Evolutionary conservation across 1,140 invertebrate species (phyloP).

Genomic region (Hycleus phaleratus): DNA sequence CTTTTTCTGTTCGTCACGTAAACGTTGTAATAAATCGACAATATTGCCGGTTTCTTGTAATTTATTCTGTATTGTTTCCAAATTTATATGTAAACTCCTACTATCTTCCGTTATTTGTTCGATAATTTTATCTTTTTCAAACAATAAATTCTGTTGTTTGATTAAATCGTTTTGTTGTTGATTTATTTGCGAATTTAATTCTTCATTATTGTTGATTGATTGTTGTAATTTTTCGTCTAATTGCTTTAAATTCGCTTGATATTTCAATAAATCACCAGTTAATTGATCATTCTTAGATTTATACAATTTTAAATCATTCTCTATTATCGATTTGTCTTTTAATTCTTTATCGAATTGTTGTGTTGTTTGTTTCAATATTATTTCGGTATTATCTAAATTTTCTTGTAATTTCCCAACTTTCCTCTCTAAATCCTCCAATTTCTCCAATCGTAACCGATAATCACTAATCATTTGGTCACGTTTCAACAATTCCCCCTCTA

Average conservation of each 20-base stretch:
- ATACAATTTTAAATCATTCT: slow-evolving; percentile 23
- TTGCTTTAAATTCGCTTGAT: slow-evolving; percentile 34
- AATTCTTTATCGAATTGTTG: slow-evolving; percentile 35
- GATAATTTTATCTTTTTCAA: slow-evolving; percentile 49
- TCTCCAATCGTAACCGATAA: slow-evolving; percentile 22
- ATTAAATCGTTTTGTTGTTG: not conserved
- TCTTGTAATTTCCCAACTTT: slow-evolving; percentile 46
- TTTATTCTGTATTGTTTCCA: slow-evolving; percentile 47
- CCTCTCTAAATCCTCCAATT: slow-evolving; percentile 47
- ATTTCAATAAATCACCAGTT: slow-evolving; percentile 33
- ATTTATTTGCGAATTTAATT: not conserved
- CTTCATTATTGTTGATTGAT: slow-evolving; percentile 31
- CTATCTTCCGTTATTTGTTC: slow-evolving; percentile 47
- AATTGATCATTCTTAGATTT: slow-evolving; percentile 8
- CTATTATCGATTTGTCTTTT: slow-evolving; percentile 37
- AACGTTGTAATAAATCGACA: slow-evolving; percentile 39
- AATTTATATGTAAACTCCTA: slow-evolving; percentile 42
- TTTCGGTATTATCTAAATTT: slow-evolving; percentile 47
- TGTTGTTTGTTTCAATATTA: slow-evolving; percentile 46
- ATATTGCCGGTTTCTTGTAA: slow-evolving; percentile 44
- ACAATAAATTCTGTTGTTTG: slow-evolving; percentile 47
- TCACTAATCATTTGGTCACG: slow-evolving; percentile 19
- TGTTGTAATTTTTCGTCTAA: slow-evolving; percentile 37
- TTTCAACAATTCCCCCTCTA: no score
- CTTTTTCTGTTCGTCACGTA: slow-evolving; percentile 36